Conservation (phyloP, 2,797 vertebrate genomes). For the Lates japonicus region DNA sequence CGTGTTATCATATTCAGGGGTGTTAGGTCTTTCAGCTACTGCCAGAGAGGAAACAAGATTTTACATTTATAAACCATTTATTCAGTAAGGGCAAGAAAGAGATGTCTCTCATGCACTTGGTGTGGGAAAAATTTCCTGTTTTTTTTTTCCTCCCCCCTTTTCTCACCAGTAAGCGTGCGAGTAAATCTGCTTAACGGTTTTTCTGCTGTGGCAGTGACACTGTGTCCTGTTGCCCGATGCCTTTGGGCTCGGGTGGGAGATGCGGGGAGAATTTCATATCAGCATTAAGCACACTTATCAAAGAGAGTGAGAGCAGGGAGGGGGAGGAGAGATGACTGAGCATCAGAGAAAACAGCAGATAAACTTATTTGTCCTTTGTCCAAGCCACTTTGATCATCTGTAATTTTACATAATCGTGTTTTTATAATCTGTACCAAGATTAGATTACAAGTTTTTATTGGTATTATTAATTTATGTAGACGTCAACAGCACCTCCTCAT, state of each 20-base stretch:
- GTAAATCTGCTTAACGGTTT: conserved; percentile 85
- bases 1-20: conserved; percentile 45
- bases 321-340: conserved; percentile 11
- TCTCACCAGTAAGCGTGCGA: conserved; percentile 72
- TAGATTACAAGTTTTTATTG: conserved; percentile 16
- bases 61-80: conserved; percentile 85
- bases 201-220: conserved; percentile 80
- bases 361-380: conserved; percentile 48
- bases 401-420: conserved; percentile 34
- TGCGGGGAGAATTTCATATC: conserved; percentile 81
- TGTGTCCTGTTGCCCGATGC: conserved; percentile 79
- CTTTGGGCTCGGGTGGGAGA: conserved; percentile 74
- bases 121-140: conserved; percentile 66
- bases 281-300: conserved; percentile 82
- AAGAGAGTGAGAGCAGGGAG: conserved; percentile 37
- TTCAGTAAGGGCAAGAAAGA: conserved; percentile 75
- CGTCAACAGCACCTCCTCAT: neutral
- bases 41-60: conserved; percentile 76
- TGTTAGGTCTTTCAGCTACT: conserved; percentile 65
- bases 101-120: conserved; percentile 70
- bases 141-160: conserved; percentile 28
- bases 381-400: conserved; percentile 39
- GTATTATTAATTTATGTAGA: neutral
- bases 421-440: conserved; percentile 16
- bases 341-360: conserved; percentile 49